Evolutionary conservation across 2,797 vertebrate species (phyloP), one percentile per base, ranked within the genome.

Genomic region (Gouania willdenowi): DNA sequence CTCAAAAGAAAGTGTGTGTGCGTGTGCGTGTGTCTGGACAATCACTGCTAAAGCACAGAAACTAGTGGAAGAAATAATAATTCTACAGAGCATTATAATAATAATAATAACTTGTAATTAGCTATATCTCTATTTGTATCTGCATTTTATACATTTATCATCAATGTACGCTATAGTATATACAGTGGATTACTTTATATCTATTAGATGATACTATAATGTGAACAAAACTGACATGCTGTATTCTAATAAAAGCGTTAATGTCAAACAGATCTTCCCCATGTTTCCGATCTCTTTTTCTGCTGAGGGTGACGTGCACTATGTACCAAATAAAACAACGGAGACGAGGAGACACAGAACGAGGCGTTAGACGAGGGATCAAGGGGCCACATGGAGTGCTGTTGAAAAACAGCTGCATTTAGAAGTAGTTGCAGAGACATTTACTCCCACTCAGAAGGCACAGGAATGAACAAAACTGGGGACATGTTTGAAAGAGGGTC

Each of bases 91-190:
- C 51, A 51, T 81, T 78, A 76, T 66, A 81, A 75, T 70, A 62
- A 51, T 81, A 78, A 76, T 66, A 81, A 75, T 70, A 62, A 62
- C 75, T 4, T 71, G 75, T 81, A 78, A 71, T 83, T 59, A 41
- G 75, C 35, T 61, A 75, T 66, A 77, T 54, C 57, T 85, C 57
- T 85, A 71, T 84, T 87, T 85, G 81, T 79, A 82, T 66, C 47
- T 66, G 83, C 87, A 72, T 90, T 91, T 89, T 91, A 80, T 89
- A 90, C 83, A 82, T 85, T 75, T 77, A 66, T 75, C 75, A 82
- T 87, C 42, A 67, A 42, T 64, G 74, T 86, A 59, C 18, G 81
- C 77, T 87, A 61, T 63, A 61, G 79, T 84, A 46, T 53, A 66
- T 58, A 77, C 77, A 72, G 72, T 79, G 77, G 69, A 56, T 76